Base-by-base conservation (phyloP, 2,888 invertebrate genomes). In the Sceliomorpha sp. region DNA sequence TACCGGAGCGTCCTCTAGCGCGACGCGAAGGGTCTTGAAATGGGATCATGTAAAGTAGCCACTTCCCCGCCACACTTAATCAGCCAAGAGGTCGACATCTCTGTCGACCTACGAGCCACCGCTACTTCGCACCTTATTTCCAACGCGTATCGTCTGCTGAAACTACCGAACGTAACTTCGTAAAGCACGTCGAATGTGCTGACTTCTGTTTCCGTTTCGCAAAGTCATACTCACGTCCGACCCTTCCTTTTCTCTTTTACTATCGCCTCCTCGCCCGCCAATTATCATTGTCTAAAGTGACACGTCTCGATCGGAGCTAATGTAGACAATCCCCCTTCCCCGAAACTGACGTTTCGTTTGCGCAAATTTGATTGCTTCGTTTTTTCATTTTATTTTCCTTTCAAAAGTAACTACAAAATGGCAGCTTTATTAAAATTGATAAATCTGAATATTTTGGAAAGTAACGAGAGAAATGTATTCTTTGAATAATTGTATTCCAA, bases 41-140 rank as follows among this genome's bases (percentile, higher is more conserved):
- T 40, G 39, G 27, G 55, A 63, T 63, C 62, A 69, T 63, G 69
- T 68, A 62, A 62, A 69, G 62, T 62, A 69, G 68, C 56, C 68
- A 69, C 68, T 68, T 56, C 15, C 39, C 15, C 32, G 24, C 32
- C 56, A 31, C 51, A 56, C 62, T 69, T 62, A 62, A 69, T 62
- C 68, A 69, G 47, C 20, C 62, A 51, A 60, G 44, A 31, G 51
- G n/a, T 20, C 60, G 50, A 40, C 20, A 34, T 10, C 50, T 51
- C 53, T n/a, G 14, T 27, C 44, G 34, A n/a, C n/a, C n/a, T n/a
- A n/a, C n/a, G n/a, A n/a, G n/a, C n/a, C n/a, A n/a, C n/a, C n/a
- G 29, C 26, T 42, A 14, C 60, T 51, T 37, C 36, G 26, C 13
- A 24, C 48, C 50, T 51, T 31, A 62, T 53, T 62, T 31, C 26